These are phyloP conservation scores for Autographa gamma DNA, from an alignment of 2,888 invertebrate species.

Conservation along the genomic window DNA sequence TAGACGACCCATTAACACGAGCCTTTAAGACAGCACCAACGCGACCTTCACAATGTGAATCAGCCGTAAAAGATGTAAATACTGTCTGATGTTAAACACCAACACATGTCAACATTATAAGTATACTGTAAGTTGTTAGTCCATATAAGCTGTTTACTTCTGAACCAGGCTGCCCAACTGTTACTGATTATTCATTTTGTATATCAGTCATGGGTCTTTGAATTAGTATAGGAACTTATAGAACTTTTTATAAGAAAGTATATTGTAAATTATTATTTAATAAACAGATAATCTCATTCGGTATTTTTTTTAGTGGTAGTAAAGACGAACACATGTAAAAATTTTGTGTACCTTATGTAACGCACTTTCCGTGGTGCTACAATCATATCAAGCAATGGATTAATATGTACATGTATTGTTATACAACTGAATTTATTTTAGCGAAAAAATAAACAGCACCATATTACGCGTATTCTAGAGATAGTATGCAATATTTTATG, in stretches of 20 bases:
- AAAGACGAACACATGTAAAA: too few species aligned
- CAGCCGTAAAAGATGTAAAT: not conserved
- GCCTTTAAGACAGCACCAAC: not conserved
- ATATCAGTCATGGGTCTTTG: slow-evolving; percentile 15
- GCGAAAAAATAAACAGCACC: too few species aligned
- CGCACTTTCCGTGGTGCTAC: too few species aligned
- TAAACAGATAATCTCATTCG: slow-evolving; percentile 52
- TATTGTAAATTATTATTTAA: slow-evolving; percentile 56
- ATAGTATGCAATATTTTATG: too few species aligned
- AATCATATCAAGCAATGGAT: too few species aligned
- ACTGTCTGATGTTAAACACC: not conserved
- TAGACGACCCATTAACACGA: not conserved
- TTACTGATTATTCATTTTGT: slow-evolving; percentile 9
- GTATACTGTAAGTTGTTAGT: not conserved
- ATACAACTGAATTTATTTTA: too few species aligned
- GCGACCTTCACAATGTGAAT: not conserved
- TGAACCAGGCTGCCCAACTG: not conserved
- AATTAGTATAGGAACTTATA: slow-evolving; percentile 16
- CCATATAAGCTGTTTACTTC: slow-evolving; percentile 10
- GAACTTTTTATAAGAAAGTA: slow-evolving; percentile 35
- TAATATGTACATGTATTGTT: too few species aligned
- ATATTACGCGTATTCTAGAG: too few species aligned
- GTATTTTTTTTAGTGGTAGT: slow-evolving; percentile 5
- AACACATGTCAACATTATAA: not conserved
- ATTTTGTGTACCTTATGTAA: too few species aligned